Base-by-base conservation (phyloP, 1,140 invertebrate genomes). In the Drosophila biarmipes region DNA sequence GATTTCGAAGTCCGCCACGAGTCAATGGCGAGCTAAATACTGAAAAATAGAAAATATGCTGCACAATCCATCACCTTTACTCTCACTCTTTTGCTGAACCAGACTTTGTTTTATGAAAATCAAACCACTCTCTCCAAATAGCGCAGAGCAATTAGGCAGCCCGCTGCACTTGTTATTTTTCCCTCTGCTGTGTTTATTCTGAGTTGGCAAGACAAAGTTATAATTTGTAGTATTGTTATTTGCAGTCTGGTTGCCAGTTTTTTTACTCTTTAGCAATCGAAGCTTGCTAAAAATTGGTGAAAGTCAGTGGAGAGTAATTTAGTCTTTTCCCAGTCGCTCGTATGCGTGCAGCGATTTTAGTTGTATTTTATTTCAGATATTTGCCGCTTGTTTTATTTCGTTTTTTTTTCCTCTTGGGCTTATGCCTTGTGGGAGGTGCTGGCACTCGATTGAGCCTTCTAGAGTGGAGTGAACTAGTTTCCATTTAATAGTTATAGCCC, bases 401-500 rank as follows among this genome's bases (percentile, higher is more conserved):
- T 8, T 31, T 35, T 31, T 71, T 45, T 37, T 43, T 14, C 69
- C 42, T 42, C 27, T 49, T 24, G 21, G 42, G 24, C 48, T 27
- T 75, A 15, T 66, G 40, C 63, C 53, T 72, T 46, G 56, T 71
- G 63, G 72, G 48, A 75, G 59, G 71, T 80, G 68, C 75, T 68
- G 62, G 78, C 85, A 75, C 74, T 82, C 77, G 74, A 87, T 82
- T 82, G 82, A 87, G 82, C 84, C 77, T 85, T 86, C 80, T 81
- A 53, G 52, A 59, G 73, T 67, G 68, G 62, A 84, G 71, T 86
- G 82, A 87, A 87, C 82, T 89, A 87, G 84, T 87, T 87, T 87
- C 78, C 71, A 82, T 72, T 82, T 78, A 82, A 78, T 82, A 67
- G 78, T 46, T 45, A 69, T 67, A 71, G 67, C 64, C 73, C 82